These are phyloP conservation scores for Oligia fasciuncula DNA, from an alignment of 2,888 invertebrate genomes.

Conservation along the genomic window DNA sequence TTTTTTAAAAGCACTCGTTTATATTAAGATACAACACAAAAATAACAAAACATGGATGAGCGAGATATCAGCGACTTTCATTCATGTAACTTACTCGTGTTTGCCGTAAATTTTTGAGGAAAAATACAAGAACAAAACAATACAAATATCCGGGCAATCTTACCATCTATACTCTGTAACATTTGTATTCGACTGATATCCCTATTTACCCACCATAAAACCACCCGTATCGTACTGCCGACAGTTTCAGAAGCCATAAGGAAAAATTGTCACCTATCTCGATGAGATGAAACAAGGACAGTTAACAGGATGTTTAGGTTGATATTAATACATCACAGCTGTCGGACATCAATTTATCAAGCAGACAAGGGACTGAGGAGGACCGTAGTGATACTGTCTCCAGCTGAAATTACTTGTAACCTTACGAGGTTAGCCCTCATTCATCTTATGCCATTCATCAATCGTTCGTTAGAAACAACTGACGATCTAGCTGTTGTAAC, in stretches of 20 bases:
- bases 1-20: too few species aligned
- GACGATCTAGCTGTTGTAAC: background rate
- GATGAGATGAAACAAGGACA: constrained; percentile 67
- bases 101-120: background rate
- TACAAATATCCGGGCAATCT: constrained; percentile 19
- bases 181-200: constrained; percentile 26
- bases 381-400: constrained; percentile 66
- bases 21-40: background rate
- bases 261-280: constrained; percentile 62
- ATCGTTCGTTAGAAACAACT: constrained; percentile 69
- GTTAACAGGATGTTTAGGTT: constrained; percentile 76
- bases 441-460: constrained; percentile 75
- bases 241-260: constrained; percentile 28
- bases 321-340: constrained; percentile 77
- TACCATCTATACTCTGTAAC: constrained; percentile 9
- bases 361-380: constrained; percentile 73
- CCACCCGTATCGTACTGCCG: background rate
- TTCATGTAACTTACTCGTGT: background rate
- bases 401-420: constrained; percentile 75
- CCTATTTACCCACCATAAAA: constrained; percentile 41
- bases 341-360: constrained; percentile 80
- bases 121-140: constrained; percentile 17
- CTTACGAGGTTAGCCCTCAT: constrained; percentile 71
- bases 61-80: background rate
- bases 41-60: background rate